Conservation (phyloP, 2,797 vertebrate genomes). For the Leuciscus waleckii region DNA sequence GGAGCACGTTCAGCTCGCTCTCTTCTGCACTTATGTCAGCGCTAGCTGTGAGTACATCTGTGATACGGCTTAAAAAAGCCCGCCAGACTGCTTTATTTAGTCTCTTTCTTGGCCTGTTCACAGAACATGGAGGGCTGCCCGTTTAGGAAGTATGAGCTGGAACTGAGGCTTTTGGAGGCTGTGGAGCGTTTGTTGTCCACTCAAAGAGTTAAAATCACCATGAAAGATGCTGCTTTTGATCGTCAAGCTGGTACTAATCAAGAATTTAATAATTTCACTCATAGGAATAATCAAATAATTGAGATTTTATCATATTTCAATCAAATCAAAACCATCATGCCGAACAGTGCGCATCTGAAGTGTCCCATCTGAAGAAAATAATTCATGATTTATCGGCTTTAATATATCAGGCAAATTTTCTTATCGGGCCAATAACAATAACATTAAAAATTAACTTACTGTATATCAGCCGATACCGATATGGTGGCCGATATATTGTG, state of each 20-base stretch:
- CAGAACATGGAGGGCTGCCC: slow-evolving; percentile 77
- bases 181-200: slow-evolving; percentile 76
- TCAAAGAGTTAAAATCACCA: slow-evolving; percentile 64
- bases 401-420: no score
- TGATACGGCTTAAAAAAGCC: slow-evolving; percentile 8
- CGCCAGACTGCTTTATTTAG: neutral
- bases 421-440: no score
- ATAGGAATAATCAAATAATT: neutral
- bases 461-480: no score
- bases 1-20: slow-evolving; percentile 80
- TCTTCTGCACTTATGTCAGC: slow-evolving; percentile 74
- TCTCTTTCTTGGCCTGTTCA: slow-evolving; percentile 2
- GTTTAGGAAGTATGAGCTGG: slow-evolving; percentile 82
- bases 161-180: slow-evolving; percentile 82
- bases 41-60: slow-evolving; percentile 83
- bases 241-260: slow-evolving; percentile 60
- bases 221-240: slow-evolving; percentile 50
- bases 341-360: no score
- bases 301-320: no score
- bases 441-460: no score
- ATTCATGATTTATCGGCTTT: no score
- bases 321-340: no score
- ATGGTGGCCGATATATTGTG: no score
- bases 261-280: neutral
- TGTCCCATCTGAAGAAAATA: no score